phyloP scores from a whole-genome alignment of 1,140 invertebrate genomes.

The Zaprionus ghesquierei region DNA sequence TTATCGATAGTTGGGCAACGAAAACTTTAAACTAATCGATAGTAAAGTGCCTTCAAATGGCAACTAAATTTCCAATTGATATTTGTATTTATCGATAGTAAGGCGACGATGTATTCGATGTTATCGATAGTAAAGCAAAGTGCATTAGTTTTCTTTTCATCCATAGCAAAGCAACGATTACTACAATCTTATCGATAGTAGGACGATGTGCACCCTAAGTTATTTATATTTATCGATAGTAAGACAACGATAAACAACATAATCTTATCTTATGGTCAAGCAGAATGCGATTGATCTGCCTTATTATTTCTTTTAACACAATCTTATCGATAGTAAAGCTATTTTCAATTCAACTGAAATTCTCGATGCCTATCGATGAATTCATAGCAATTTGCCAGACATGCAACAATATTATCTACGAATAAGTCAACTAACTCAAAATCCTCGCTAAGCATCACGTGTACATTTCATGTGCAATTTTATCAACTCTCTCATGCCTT shows the following conservation, averaged over 20 bases:
- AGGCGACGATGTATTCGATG: not conserved
- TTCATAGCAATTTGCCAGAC: too few relatives aligned
- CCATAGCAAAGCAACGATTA: not conserved
- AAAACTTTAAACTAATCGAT: too few relatives aligned
- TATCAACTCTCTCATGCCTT: not conserved
- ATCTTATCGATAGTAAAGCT: too few relatives aligned
- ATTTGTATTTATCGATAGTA: not conserved
- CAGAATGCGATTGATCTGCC: too few relatives aligned
- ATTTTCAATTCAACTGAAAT: too few relatives aligned
- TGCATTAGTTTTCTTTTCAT: too few relatives aligned
- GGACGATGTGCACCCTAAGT: too few relatives aligned
- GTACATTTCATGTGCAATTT: constrained; percentile 11
- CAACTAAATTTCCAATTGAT: not conserved
- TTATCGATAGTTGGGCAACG: not conserved
- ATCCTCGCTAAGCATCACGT: constrained; percentile 4
- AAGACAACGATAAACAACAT: too few relatives aligned
- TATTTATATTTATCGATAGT: too few relatives aligned
- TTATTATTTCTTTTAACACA: too few relatives aligned
- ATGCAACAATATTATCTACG: not conserved
- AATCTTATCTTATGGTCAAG: too few relatives aligned
- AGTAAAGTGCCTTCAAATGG: not conserved
- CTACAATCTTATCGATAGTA: not conserved
- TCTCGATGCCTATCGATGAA: too few relatives aligned
- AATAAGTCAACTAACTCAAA: not conserved
- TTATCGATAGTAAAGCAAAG: not conserved